These are phyloP conservation scores for Drosophila cognata DNA, from an alignment of 2,888 invertebrate species.

Conservation along the genomic window DNA sequence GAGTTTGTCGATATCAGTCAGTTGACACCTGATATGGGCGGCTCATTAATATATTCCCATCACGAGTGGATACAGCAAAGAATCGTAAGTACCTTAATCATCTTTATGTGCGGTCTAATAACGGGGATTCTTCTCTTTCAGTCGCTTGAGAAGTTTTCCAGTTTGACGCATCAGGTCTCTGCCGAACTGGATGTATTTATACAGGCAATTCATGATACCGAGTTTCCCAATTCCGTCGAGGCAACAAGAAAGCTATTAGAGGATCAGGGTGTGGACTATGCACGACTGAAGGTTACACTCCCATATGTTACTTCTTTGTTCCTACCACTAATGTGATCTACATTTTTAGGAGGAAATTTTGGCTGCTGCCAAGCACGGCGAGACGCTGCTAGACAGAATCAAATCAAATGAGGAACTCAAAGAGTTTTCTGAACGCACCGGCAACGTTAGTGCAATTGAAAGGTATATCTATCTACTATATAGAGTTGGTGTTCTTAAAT, in stretches of 20 bases:
- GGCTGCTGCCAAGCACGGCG: slow-evolving; percentile 95
- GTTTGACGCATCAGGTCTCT: slow-evolving; percentile 95
- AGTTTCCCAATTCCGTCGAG: slow-evolving; percentile 97
- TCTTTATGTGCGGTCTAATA: not conserved
- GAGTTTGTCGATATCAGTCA: slow-evolving; percentile 93
- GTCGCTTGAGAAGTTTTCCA: slow-evolving; percentile 98
- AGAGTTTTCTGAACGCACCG: slow-evolving; percentile 89
- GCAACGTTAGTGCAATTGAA: slow-evolving; percentile 96
- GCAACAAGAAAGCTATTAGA: slow-evolving; percentile 94
- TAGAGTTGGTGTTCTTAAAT: slow-evolving; percentile 52
- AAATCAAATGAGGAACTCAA: slow-evolving; percentile 87
- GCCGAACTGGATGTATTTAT: slow-evolving; percentile 94
- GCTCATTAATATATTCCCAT: slow-evolving; percentile 95
- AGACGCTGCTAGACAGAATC: slow-evolving; percentile 92
- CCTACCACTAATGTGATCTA: not conserved
- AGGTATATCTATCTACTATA: slow-evolving; percentile 86
- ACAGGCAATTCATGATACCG: slow-evolving; percentile 94
- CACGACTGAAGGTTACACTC: slow-evolving; percentile 83
- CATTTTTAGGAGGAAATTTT: slow-evolving; percentile 90
- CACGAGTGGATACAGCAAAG: slow-evolving; percentile 98
- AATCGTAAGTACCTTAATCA: slow-evolving; percentile 88
- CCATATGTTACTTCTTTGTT: not conserved
- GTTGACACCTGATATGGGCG: slow-evolving; percentile 95
- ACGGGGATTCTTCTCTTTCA: slow-evolving; percentile 85
- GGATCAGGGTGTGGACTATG: slow-evolving; percentile 91